Evolutionary conservation across 2,113 vertebrate species (phyloP), one percentile per base, ranked within the genome.

Genomic region (Pseudorasbora parva): DNA sequence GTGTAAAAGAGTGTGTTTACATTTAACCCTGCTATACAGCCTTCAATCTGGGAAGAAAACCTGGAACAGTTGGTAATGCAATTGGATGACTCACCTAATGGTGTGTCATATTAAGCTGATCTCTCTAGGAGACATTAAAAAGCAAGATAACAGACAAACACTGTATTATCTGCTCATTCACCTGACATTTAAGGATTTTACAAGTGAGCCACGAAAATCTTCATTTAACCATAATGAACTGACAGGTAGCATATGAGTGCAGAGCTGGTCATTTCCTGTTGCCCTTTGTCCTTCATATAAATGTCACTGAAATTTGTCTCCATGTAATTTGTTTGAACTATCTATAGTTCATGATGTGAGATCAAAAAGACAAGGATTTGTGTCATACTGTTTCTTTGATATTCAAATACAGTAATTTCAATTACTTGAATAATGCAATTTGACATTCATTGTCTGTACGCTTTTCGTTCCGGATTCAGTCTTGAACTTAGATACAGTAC

Each of bases 81-180:
- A 71, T 41, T 78, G 37, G 51, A 60, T 86, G 73, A 78, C 62
- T 78, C 79, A 71, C 47, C 25, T 69, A 77, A 77, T 59, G 51
- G 51, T 57, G 57, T 77, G 51, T 77, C 11, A 19, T 77, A 57
- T 59, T 59, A 77, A 77, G 74, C 51, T 23, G 27, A 77, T 33
- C 74, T 59, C 54, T 77, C 30, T 57, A 19, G 54, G 30, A 59
- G 54, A 41, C 30, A 23, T 77, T 77, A 77, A 77, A 77, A 57
- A 23, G 51, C 51, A 59, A 23, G 51, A 77, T 77, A 59, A 77
- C 33, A 54, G 14, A n/a, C 72, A 49, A 75, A 77, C 0, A 4
- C 74, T 77, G 51, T 57, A 56, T 77, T 33, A 41, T 57, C 19
- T 77, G 49, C 19, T 77, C 19, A 56, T 15, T 77, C 51, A 41